Percentiles rank a stretch among this genome's conserved stretches.
Conservation (phyloP, 2,113 vertebrate species). For the Excalfactoria chinensis region DNA sequence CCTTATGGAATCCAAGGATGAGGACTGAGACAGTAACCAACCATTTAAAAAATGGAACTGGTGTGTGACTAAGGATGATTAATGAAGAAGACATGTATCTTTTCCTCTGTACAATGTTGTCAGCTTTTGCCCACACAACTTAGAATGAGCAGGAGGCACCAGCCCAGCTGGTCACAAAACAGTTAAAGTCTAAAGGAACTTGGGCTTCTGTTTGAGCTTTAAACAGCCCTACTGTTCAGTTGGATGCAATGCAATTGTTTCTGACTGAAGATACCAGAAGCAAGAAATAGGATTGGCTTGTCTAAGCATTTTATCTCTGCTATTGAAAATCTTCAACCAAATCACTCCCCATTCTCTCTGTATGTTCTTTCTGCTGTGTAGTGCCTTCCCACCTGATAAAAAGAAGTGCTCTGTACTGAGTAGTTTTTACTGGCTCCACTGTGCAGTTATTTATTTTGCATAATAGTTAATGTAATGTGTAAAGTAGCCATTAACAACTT, state of each 20-base stretch:
- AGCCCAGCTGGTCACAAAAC: not conserved
- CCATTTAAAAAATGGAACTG: not conserved
- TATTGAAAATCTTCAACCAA: not conserved
- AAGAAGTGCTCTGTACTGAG: conserved; percentile 9
- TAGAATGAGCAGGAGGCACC: not conserved
- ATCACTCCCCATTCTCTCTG: not conserved
- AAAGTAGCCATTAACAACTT: not conserved
- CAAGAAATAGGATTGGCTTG: not conserved
- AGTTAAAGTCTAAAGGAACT: not conserved
- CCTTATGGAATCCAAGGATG: not conserved
- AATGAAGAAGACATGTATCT: not conserved
- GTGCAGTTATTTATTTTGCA: not conserved
- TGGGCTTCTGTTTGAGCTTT: not conserved
- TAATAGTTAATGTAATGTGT: not conserved
- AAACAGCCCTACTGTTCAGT: not conserved
- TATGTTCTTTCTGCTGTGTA: conserved; percentile 2
- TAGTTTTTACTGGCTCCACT: conserved; percentile 1
- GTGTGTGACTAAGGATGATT: not conserved
- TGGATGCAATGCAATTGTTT: not conserved
- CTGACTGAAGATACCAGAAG: not conserved
- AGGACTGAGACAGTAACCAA: not conserved
- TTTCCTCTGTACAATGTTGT: not conserved
- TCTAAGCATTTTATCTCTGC: not conserved
- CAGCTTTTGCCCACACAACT: not conserved
- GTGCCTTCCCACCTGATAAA: conserved; percentile 16